These are phyloP conservation scores for Cremastinae sp. DNA, from an alignment of 2,888 invertebrate genomes.

Conservation along the genomic window DNA sequence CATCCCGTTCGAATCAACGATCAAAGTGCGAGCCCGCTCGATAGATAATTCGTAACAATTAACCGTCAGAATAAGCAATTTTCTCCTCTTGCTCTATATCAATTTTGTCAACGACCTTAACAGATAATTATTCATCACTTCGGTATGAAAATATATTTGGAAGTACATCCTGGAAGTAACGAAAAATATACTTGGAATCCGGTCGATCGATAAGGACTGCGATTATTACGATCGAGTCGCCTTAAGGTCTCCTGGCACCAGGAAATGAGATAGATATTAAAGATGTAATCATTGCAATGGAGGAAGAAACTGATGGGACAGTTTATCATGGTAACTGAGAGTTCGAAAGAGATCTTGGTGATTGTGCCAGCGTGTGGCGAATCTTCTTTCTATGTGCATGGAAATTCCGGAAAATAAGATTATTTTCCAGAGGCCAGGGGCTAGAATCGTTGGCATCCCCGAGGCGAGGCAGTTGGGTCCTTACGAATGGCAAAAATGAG, in stretches of 20 bases:
- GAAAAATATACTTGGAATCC: no score
- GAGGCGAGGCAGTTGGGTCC: constrained; percentile 34
- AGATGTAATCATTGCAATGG: no score
- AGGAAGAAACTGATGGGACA: no score
- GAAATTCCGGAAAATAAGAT: constrained; percentile 51
- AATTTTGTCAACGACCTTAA: not conserved
- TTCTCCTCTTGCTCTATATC: constrained; percentile 36
- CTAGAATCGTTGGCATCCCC: constrained; percentile 4
- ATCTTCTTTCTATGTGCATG: constrained; percentile 22
- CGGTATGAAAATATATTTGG: no score
- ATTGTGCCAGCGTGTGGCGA: not conserved
- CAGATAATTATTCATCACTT: no score
- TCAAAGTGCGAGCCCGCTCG: constrained; percentile 59
- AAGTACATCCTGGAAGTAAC: no score
- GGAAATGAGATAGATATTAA: no score
- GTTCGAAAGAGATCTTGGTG: constrained; percentile 18
- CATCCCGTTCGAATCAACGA: constrained; percentile 62
- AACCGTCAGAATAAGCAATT: constrained; percentile 65
- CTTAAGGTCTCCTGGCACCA: no score
- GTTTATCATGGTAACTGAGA: no score
- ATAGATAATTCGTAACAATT: constrained; percentile 71
- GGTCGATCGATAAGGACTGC: no score
- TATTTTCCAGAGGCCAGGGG: constrained; percentile 47
- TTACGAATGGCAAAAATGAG: constrained; percentile 20
- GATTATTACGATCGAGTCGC: no score